phyloP scores from a whole-genome alignment of 2,113 vertebrate genomes.

The Pluvialis apricaria region DNA sequence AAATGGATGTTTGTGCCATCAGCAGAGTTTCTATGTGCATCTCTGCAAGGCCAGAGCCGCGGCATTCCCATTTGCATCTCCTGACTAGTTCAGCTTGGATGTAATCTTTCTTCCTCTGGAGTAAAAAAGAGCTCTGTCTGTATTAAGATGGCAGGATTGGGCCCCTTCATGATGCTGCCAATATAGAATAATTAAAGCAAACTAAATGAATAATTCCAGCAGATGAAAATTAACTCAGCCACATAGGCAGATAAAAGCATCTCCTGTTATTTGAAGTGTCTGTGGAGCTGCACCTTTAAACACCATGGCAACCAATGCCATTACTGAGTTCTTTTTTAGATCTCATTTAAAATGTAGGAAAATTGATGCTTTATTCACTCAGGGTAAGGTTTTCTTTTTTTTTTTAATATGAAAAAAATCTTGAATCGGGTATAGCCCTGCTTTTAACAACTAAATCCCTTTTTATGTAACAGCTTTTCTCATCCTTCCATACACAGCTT shows the following conservation, averaged over 20 bases:
- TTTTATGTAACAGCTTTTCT: background rate
- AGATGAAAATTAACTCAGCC: conserved; percentile 64
- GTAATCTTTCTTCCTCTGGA: background rate
- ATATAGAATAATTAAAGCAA: conserved; percentile 58
- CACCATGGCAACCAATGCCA: conserved; percentile 59
- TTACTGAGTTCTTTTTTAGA: conserved; percentile 43
- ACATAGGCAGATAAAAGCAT: conserved; percentile 59
- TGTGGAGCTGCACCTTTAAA: conserved; percentile 52
- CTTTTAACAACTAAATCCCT: conserved; percentile 19
- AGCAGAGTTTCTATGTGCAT: background rate
- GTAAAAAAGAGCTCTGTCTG: background rate
- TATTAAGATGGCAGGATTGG: background rate
- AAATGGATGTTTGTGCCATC: background rate
- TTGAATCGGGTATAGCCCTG: background rate
- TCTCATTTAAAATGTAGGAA: conserved; percentile 51
- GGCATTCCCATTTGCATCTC: background rate
- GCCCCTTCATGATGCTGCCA: background rate
- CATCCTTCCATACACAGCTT: background rate
- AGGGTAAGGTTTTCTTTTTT: background rate
- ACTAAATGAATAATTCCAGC: conserved; percentile 48
- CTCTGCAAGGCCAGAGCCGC: background rate
- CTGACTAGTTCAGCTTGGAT: background rate
- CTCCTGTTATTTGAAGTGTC: conserved; percentile 45
- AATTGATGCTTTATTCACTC: conserved; percentile 38
- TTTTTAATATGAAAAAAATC: background rate